Base-by-base conservation (phyloP, 2,888 invertebrate species). In the Aleiodes testaceus region DNA sequence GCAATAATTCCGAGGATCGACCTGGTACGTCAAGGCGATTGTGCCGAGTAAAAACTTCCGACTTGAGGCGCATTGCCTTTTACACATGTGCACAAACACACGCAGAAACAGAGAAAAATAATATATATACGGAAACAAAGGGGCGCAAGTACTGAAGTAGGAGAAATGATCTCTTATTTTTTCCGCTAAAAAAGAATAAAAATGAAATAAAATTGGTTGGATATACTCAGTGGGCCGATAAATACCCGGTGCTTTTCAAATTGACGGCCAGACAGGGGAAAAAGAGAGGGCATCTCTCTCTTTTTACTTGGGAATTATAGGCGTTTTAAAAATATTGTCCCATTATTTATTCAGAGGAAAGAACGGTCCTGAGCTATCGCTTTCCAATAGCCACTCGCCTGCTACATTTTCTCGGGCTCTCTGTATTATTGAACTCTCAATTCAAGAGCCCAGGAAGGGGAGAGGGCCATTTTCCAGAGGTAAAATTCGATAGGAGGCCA, bases 241-340 rank as follows among this genome's bases (percentile, higher is more conserved):
- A 87, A 87, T 87, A 87, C 84, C 76, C 81, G 80, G 81, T 80
- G 26, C 82, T 81, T 81, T 79, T 79, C 75, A 75, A 80, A 81
- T 79, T 70, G 82, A 74, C 78, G 77, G 80, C 72, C 79, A 75
- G 74, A 74, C 77, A 52, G 47, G 74, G 44, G 74, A 59, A 52
- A 45, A 42, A 14, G 0, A 50, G 69, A 20, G 52, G 44, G 69
- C 49, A 22, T 65, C 49, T 50, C 66, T 49, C 44, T 61, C 66
- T 44, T 42, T 45, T 64, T 49, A 5, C 30, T 65, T 7, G 75
- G 85, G 86, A 87, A 87, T 87, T 87, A 87, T 86, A 85, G 86
- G 85, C 87, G 87, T 87, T 87, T 87, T 87, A 87, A 87, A 87
- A 87, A 86, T 87, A 87, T 87, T 87, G 87, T 87, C 82, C 81